A percentile compares a stretch with the other conserved stretches of the same genome.
phyloP scores from a whole-genome alignment of 2,888 invertebrate genomes.

The Tupiocoris notatus region DNA sequence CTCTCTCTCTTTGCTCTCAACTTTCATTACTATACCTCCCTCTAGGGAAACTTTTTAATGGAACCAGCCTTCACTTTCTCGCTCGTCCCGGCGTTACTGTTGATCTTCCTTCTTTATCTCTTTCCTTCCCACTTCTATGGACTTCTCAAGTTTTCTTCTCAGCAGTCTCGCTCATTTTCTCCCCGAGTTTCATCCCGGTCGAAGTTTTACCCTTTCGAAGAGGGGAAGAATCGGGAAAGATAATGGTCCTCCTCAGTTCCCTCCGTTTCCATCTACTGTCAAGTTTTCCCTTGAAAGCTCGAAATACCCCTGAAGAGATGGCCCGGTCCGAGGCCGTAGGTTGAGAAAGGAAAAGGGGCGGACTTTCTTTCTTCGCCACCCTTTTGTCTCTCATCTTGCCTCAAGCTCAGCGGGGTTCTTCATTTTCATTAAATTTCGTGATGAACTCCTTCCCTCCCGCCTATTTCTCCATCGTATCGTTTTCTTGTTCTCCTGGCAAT shows the following conservation, averaged over 20 bases:
- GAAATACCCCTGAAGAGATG: no score
- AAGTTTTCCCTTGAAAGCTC: neutral
- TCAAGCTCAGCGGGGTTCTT: slow-evolving; percentile 13
- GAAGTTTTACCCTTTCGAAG: no score
- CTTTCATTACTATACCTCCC: slow-evolving; percentile 44
- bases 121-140: neutral
- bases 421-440: slow-evolving; percentile 39
- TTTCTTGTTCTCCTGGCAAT: no score
- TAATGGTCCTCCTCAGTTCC: slow-evolving; percentile 39
- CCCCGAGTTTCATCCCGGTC: slow-evolving; percentile 40
- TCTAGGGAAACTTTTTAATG: slow-evolving; percentile 48
- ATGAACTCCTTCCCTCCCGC: slow-evolving; percentile 31
- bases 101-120: neutral
- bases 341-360: no score
- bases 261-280: neutral
- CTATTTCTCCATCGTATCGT: no score
- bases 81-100: slow-evolving; percentile 1
- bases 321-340: slow-evolving; percentile 2
- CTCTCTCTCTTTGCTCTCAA: slow-evolving; percentile 42
- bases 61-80: slow-evolving; percentile 38
- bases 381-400: slow-evolving; percentile 22
- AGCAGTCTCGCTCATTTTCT: slow-evolving; percentile 13
- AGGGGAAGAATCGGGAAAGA: slow-evolving; percentile 47
- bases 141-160: slow-evolving; percentile 41
- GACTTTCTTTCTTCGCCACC: slow-evolving; percentile 26